Evolutionary conservation across 2,888 invertebrate species (phyloP), one percentile per base, ranked within the genome.

Genomic region (Drosophila bunnanda): DNA sequence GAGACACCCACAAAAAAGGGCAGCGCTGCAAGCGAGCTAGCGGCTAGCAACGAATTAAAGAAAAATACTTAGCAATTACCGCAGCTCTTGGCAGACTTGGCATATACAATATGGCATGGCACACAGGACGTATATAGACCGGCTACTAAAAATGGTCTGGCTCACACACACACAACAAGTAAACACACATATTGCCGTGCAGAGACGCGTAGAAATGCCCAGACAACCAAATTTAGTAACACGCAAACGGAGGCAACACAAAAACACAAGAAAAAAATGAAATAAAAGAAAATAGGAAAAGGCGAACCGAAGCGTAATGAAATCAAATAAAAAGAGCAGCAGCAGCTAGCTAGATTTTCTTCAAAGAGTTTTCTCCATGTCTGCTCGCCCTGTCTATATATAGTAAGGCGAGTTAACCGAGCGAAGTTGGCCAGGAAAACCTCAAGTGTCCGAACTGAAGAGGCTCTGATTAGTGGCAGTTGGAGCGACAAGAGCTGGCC

Each of bases 151-250:
- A 89, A 89, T 85, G 85, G 85, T 82, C 72, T 82, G 75, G 76
- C 74, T 68, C 76, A 71, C 78, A 81, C 66, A 76, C 59, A 66
- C 25, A 25, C 25, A 25, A 71, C 78, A 81, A 64, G 74, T 57
- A 66, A 46, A 71, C 43, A 60, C 48, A 67, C 22, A 57, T 4
- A 50, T 1, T 2, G 9, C 55, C 43, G 54, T 15, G 20, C 39
- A 28, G 46, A 61, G 54, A 59, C 69, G 73, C 76, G 75, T 79
- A 68, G 73, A 86, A 86, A 83, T 83, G 88, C 89, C 82, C 80
- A 85, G 85, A 85, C 85, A 85, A 89, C 85, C 85, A 85, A 85
- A 85, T 85, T 85, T 85, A 85, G 85, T 84, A 89, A 82, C 87
- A 81, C 60, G 70, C 62, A 74, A 68, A 55, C 50, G 59, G 61